Evolutionary conservation across 2,797 vertebrate genomes (phyloP), one percentile per base, ranked within the genome.

Genomic region (Triplophysa yarkandensis): DNA sequence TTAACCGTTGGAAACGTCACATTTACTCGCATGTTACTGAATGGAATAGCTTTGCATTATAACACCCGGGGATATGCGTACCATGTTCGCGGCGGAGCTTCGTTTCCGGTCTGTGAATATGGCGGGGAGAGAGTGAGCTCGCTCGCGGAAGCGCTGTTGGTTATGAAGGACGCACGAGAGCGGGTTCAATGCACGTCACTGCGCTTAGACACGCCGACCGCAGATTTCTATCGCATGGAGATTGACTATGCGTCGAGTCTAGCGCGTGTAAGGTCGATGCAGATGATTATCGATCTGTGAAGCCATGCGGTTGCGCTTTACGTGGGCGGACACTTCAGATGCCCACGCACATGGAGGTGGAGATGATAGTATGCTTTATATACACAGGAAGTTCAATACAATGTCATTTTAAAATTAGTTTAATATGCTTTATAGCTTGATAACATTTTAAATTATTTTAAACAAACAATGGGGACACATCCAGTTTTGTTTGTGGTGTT

Each of bases 41-140:
- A 25, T 3, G 4, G 6, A 32, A n/a, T 3, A 1, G 11, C 4
- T 27, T 43, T 54, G 10, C 11, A 6, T 16, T 30, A 0, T 21
- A 41, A 43, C 4, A 0, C 4, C 19, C 4, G 4, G 41, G 2
- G 9, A 10, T 34, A 27, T 61, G 17, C 64, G 4, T 68, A 75
- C 73, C 73, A 75, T 75, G 13, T 75, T 68, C 52, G 32, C 32
- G 23, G 19, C 23, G 39, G 44, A 30, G 30, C 17, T 11, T 60
- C 30, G 54, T 67, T 60, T 68, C 61, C 64, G 63, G 19, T 50
- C 11, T 60, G 57, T 34, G 17, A 32, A 11, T 25, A 25, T 60
- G 54, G 52, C 52, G 43, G 63, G 72, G 23, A 13, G 48, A 55
- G 46, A 55, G n/a, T 54, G 52, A 54, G n/a, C 28, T 21, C 64